phyloP scores from a whole-genome alignment of 1,140 invertebrate genomes.

The Dinoponera quadriceps region DNA sequence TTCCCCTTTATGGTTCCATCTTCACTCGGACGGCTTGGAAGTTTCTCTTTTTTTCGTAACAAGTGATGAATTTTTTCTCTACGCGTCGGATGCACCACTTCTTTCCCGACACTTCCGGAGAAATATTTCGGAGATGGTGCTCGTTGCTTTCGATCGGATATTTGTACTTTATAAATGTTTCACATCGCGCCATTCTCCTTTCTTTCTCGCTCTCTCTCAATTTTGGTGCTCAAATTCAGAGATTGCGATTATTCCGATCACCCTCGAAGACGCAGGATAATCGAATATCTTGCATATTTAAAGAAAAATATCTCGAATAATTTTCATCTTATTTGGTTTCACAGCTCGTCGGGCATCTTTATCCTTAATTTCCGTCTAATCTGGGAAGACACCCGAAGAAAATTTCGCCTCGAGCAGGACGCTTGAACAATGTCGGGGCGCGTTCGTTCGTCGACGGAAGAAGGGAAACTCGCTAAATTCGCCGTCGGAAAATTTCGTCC shows the following conservation, averaged over 20 bases:
- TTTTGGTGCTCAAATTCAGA: too few relatives aligned
- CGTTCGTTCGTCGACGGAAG: conserved; percentile 7
- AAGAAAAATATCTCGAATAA: too few relatives aligned
- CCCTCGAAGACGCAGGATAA: too few relatives aligned
- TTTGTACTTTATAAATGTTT: not conserved
- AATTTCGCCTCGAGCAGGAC: conserved; percentile 16
- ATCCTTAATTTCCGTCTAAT: conserved; percentile 47
- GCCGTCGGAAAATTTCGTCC: not conserved
- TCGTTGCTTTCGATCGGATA: not conserved
- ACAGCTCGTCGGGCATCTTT: conserved; percentile 56
- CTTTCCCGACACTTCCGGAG: not conserved
- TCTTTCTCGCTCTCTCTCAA: too few relatives aligned
- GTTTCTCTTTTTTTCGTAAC: conserved; percentile 1
- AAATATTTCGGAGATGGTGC: not conserved
- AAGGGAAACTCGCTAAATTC: not conserved
- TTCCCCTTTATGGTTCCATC: conserved; percentile 27
- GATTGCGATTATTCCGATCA: too few relatives aligned
- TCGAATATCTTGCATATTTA: too few relatives aligned
- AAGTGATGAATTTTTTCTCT: conserved; percentile 7
- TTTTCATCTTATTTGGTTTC: conserved; percentile 1
- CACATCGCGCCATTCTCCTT: not conserved
- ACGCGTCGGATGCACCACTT: not conserved
- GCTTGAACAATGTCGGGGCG: too few relatives aligned
- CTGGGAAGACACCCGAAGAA: conserved; percentile 1
- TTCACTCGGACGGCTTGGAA: not conserved